Evolutionary conservation across 2,113 vertebrate genomes (phyloP).

Genomic region (Vimba vimba): DNA sequence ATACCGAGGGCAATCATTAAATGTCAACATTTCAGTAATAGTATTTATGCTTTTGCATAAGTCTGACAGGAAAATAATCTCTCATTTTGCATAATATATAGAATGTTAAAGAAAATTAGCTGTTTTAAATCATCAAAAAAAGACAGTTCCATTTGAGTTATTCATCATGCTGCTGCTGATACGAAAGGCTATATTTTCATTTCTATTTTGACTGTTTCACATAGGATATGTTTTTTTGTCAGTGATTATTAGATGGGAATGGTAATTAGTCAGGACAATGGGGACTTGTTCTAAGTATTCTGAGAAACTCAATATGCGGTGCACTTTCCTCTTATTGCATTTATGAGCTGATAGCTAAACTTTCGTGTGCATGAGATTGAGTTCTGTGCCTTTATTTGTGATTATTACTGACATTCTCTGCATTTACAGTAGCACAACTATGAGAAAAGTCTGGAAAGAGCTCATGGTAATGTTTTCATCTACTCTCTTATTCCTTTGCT

Average conservation of each 20-base stretch:
- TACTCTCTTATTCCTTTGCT: not conserved
- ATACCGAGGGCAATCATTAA: constrained; percentile 46
- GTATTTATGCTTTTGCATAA: constrained; percentile 40
- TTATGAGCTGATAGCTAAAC: not conserved
- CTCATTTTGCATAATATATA: not conserved
- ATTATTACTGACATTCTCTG: not conserved
- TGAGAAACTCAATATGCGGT: not conserved
- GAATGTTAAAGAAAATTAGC: constrained; percentile 8
- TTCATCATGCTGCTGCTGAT: not conserved
- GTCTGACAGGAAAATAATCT: not conserved
- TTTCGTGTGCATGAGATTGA: not conserved
- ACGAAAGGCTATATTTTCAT: not conserved
- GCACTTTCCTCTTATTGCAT: constrained; percentile 3
- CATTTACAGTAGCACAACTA: not conserved
- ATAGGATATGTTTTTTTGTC: not conserved
- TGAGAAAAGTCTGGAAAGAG: not conserved
- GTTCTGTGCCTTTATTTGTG: not conserved
- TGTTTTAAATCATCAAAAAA: not conserved
- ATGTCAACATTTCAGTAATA: constrained; percentile 55
- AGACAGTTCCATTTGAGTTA: not conserved
- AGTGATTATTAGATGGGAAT: not conserved
- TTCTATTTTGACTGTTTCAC: not conserved
- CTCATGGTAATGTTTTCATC: not conserved
- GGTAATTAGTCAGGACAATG: constrained; percentile 7
- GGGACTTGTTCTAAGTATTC: constrained; percentile 16